phyloP scores from a whole-genome alignment of 2,888 invertebrate species.

The Bimastos eiseni region DNA sequence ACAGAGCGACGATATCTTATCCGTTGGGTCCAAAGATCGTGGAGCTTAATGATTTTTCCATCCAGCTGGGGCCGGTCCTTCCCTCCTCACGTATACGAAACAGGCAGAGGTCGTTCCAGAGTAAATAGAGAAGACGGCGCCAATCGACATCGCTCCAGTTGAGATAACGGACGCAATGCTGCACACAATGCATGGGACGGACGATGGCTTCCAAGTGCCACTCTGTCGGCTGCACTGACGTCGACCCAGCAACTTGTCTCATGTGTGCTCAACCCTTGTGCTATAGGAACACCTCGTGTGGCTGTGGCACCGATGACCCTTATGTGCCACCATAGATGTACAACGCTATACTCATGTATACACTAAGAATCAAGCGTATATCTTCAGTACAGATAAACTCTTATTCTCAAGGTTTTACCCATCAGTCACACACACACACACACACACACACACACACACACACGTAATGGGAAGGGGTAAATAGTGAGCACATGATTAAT shows the following conservation, averaged over 20 bases:
- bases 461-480: too few relatives aligned
- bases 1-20: background rate
- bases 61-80: background rate
- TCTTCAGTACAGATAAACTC: background rate
- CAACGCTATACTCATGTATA: background rate
- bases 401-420: background rate
- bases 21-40: background rate
- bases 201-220: conserved; percentile 3
- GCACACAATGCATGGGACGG: too few relatives aligned
- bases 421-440: background rate
- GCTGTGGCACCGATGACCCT: background rate
- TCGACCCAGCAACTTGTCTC: background rate
- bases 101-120: background rate
- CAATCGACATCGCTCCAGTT: background rate
- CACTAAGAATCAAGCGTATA: background rate
- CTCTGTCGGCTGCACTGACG: background rate
- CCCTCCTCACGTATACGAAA: background rate
- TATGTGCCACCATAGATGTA: background rate
- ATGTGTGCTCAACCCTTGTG: background rate
- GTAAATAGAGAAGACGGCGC: background rate
- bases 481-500: background rate
- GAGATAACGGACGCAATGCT: background rate
- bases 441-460: background rate
- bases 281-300: background rate
- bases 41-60: conserved; percentile 13